Base-by-base conservation (phyloP, 1,140 invertebrate species). In the Prorops nasuta region DNA sequence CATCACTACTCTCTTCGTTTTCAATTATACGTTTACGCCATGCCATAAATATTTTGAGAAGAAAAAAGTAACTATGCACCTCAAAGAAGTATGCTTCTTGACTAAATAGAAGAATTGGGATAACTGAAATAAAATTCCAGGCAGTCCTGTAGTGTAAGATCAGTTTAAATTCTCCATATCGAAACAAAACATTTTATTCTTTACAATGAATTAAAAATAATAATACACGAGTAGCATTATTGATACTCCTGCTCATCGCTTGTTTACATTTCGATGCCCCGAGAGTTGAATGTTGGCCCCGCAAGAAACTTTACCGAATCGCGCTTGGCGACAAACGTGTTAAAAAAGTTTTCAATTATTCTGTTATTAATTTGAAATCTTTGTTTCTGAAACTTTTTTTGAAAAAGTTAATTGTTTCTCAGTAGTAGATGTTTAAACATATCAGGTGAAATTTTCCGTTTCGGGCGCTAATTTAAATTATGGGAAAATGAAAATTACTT, bases 21-120 rank as follows among this genome's bases (percentile, higher is more conserved):
- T 32, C 43, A 45, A 20, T 20, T 45, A 35, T n/a, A 45, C 31
- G 18, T 45, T 45, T 45, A 35, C 16, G 6, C 28, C 4, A 50
- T 17, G 16, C 10, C 16, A 12, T 18, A 42, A 37, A 42, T 28
- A 10, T 6, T 6, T 28, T 6, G 10, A 28, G 24, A 28, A 6
- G 10, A 6, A 28, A 28, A 28, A 28, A 28, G 10, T 28, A 28
- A n/a, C n/a, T 28, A 28, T 10, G 10, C 4, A 28, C 4, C 24
- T 28, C 4, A 28, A 10, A 28, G 24, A 28, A 28, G 4, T 28
- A 28, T 6, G 10, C 4, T 28, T 28, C 10, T 10, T 28, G 24
- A 28, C 24, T 4, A 28, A 10, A 28, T 10, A 6, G 24, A 28
- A 28, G 4, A 10, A 6, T 28, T 10, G 4, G 10, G 4, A 10